phyloP scores from a whole-genome alignment of 2,113 vertebrate genomes.

The Cyanistes caeruleus region DNA sequence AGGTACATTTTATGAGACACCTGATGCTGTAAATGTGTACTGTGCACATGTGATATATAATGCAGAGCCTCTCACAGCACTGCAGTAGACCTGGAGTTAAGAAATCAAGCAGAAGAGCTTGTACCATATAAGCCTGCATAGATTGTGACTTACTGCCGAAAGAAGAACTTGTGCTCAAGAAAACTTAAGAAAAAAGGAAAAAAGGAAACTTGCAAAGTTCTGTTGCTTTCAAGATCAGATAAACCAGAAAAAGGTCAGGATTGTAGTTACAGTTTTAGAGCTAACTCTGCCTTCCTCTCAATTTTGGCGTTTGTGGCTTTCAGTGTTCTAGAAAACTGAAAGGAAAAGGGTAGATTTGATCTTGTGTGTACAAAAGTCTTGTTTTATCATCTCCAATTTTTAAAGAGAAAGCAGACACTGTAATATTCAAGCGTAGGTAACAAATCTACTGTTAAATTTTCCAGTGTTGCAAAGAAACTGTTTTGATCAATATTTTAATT shows the following conservation, averaged over 20 bases:
- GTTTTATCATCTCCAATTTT: conserved; percentile 16
- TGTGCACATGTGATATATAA: background rate
- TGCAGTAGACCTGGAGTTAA: background rate
- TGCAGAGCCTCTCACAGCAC: background rate
- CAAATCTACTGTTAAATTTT: conserved; percentile 42
- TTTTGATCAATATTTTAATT: conserved; percentile 71
- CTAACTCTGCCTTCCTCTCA: background rate
- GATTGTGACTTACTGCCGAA: background rate
- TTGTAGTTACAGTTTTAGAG: background rate
- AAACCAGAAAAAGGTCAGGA: background rate
- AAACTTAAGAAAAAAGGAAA: background rate
- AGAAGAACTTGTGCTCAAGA: background rate
- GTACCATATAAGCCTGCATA: background rate
- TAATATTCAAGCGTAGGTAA: conserved; percentile 11
- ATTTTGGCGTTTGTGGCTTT: background rate
- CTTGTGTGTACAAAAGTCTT: background rate
- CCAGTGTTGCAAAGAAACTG: conserved; percentile 31
- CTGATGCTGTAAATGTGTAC: background rate
- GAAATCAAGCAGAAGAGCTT: background rate
- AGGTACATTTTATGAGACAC: background rate
- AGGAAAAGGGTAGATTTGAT: background rate
- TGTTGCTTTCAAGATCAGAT: background rate
- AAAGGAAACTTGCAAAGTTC: background rate
- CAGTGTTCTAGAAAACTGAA: background rate
- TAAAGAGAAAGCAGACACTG: background rate